These are phyloP conservation scores for Esperia sulphurella DNA, from an alignment of 2,888 invertebrate species.

Conservation along the genomic window DNA sequence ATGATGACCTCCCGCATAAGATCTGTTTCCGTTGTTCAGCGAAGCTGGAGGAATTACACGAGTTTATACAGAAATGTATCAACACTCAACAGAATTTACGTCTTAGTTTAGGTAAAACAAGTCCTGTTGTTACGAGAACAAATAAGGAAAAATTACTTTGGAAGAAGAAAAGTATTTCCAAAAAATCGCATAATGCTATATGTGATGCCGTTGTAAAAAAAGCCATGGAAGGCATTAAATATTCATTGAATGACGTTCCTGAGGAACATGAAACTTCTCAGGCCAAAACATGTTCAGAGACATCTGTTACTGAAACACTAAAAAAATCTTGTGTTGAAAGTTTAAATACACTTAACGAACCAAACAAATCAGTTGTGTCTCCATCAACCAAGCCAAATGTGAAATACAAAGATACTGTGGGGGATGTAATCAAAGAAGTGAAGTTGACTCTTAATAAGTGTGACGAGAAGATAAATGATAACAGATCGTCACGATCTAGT, in stretches of 20 bases:
- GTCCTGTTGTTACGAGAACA: slow-evolving; percentile 37
- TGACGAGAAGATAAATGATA: not conserved
- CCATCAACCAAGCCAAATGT: not conserved
- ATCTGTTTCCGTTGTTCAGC: slow-evolving; percentile 75
- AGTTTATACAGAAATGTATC: slow-evolving; percentile 68
- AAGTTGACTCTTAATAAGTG: not conserved
- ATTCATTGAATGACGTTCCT: no score
- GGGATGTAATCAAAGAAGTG: not conserved
- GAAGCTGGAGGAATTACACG: slow-evolving; percentile 68
- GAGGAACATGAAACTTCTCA: no score
- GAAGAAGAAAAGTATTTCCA: slow-evolving; percentile 64
- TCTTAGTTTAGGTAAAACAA: slow-evolving; percentile 43
- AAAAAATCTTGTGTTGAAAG: not conserved
- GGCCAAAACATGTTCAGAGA: no score
- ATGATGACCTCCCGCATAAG: slow-evolving; percentile 73
- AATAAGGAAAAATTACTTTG: slow-evolving; percentile 45
- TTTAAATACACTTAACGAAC: not conserved
- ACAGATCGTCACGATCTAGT: not conserved
- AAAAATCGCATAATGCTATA: slow-evolving; percentile 69
- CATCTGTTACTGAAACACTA: not conserved
- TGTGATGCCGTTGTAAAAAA: slow-evolving; percentile 69
- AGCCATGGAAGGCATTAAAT: slow-evolving; percentile 49
- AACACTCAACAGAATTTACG: slow-evolving; percentile 59
- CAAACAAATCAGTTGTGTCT: not conserved
- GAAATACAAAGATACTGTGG: not conserved